phyloP scores from a whole-genome alignment of 2,113 vertebrate species.

The Pelobates fuscus region DNA sequence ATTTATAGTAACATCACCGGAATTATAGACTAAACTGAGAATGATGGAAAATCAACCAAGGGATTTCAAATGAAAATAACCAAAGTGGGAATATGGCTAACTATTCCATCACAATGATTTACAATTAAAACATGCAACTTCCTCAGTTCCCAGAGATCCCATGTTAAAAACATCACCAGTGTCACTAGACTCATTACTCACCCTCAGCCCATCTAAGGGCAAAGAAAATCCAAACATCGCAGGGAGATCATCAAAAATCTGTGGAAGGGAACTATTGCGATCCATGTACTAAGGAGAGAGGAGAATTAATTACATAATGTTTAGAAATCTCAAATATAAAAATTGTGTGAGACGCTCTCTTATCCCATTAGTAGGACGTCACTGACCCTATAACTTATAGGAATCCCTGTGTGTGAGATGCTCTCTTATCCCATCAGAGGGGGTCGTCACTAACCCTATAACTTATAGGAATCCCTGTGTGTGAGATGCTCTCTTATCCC shows the following conservation, averaged over 20 bases:
- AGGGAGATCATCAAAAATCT: slow-evolving; percentile 18
- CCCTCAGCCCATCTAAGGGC: slow-evolving; percentile 3
- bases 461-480: too few relatives aligned
- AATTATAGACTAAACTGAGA: too few relatives aligned
- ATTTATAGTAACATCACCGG: too few relatives aligned
- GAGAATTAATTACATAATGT: neutral
- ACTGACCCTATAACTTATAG: neutral
- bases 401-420: neutral
- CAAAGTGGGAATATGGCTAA: too few relatives aligned
- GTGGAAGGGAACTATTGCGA: neutral
- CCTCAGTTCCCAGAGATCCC: neutral
- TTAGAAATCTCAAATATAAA: too few relatives aligned
- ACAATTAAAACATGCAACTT: too few relatives aligned
- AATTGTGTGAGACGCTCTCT: neutral
- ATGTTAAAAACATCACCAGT: neutral
- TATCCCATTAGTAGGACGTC: neutral
- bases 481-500: too few relatives aligned
- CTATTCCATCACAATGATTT: too few relatives aligned
- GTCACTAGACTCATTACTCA: neutral
- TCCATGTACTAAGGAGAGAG: slow-evolving; percentile 4
- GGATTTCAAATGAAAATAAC: too few relatives aligned
- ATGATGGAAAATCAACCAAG: too few relatives aligned
- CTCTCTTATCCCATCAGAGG: too few relatives aligned
- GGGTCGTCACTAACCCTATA: too few relatives aligned
- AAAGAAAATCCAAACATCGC: slow-evolving; percentile 7